Base-by-base conservation (phyloP, 2,888 invertebrate genomes). In the Strigamia transsilvanica region DNA sequence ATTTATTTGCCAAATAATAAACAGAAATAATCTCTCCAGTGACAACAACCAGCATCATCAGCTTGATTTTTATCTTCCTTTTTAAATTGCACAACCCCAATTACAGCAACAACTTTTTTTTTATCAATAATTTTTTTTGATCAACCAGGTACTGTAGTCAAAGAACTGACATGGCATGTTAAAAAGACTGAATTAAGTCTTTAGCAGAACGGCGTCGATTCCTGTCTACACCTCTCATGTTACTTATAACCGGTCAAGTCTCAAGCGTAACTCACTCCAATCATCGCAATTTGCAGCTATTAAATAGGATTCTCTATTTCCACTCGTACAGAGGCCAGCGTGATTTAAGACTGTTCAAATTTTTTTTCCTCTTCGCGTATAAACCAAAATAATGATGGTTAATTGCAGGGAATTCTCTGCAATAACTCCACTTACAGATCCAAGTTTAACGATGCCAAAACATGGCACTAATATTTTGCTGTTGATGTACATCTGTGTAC, bases 1-100 rank as follows among this genome's bases (percentile, higher is more conserved):
- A 56, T 56, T 56, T 56, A 56, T 56, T 56, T 56, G 56, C 4
- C 56, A 56, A 56, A 56, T 56, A 56, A 56, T 56, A 56, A 56
- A 56, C 56, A 56, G 56, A 56, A 56, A 56, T 56, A 56, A 56
- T 56, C 56, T 56, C 56, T 56, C 56, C 56, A 56, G 56, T 56
- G 56, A 56, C 56, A 56, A 56, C 56, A 56, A 38, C 56, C 56
- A 56, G 56, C 56, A 56, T 56, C 56, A 56, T 56, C 56, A 56
- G 56, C 56, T 56, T 56, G 56, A 56, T 56, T 56, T 56, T 56
- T 56, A 56, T 56, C 56, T 56, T 56, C 18, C 56, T 56, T 56
- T 56, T 56, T 56, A 56, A 56, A 56, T 56, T 56, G 56, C 56
- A 15, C 56, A 56, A 56, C 56, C 56, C 56, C 56, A 56, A 56